These are phyloP conservation scores for Acanthacorydalis orientalis DNA, from an alignment of 2,888 invertebrate genomes.

Conservation along the genomic window DNA sequence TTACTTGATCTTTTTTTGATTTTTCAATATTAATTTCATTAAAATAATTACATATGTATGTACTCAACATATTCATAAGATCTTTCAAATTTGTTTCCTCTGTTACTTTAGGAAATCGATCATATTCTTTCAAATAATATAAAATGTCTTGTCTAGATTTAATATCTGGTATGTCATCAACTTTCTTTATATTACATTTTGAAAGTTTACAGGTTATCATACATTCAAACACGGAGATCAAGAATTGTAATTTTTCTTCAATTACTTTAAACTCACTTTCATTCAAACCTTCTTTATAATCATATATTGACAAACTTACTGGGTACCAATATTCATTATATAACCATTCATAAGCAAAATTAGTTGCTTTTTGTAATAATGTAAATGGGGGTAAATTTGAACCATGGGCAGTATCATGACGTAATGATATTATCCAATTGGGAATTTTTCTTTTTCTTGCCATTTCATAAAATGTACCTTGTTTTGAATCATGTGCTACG, in stretches of 20 bases:
- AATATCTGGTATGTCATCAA: constrained; percentile 23
- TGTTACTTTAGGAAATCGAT: not conserved
- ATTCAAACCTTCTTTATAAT: constrained; percentile 21
- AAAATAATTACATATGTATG: not conserved
- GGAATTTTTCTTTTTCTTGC: constrained; percentile 53
- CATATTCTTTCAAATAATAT: not conserved
- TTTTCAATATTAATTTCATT: not conserved
- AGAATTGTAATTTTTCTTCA: constrained; percentile 20
- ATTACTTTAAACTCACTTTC: constrained; percentile 14
- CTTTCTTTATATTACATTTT: constrained; percentile 24
- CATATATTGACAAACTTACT: constrained; percentile 31
- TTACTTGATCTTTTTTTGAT: not conserved
- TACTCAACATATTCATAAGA: not conserved
- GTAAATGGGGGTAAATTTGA: constrained; percentile 45
- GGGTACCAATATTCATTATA: constrained; percentile 46
- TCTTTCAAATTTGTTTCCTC: not conserved
- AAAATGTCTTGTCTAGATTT: constrained; percentile 16
- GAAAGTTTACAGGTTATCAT: constrained; percentile 27
- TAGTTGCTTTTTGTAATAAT: constrained; percentile 42
- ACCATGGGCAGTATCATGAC: constrained; percentile 64
- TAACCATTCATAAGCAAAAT: constrained; percentile 50
- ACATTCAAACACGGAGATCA: constrained; percentile 27
- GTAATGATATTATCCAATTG: constrained; percentile 59
- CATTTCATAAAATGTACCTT: constrained; percentile 30
- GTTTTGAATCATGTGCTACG: constrained; percentile 19